A percentile compares a stretch with the other conserved stretches of the same genome.
Conservation (phyloP, 2,113 vertebrate species). For the Myrmecobius fasciatus region DNA sequence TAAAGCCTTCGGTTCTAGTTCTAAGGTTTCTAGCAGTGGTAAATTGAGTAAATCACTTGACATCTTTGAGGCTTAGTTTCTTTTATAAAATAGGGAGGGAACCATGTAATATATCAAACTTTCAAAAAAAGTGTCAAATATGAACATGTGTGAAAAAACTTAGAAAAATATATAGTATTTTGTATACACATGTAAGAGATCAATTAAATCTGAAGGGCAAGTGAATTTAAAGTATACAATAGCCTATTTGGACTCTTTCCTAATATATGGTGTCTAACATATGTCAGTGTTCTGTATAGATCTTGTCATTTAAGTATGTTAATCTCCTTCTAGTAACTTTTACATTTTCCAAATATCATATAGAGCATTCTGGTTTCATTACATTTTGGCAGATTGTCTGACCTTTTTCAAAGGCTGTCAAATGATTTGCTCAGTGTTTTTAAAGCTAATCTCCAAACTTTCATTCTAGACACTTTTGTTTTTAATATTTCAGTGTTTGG, state of each 20-base stretch:
- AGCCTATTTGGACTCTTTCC: not conserved
- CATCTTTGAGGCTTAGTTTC: not conserved
- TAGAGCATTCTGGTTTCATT: not conserved
- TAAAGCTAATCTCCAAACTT: not conserved
- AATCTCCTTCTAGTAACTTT: not conserved
- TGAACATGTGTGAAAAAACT: not conserved
- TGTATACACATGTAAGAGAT: not conserved
- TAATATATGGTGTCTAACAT: not conserved
- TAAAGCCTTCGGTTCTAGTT: not conserved
- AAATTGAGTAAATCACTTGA: not conserved
- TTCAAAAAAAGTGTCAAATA: not conserved
- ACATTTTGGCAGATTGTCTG: not conserved
- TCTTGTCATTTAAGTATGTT: not conserved
- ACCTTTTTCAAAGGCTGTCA: not conserved
- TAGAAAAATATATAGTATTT: too few relatives aligned
- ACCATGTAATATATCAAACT: not conserved
- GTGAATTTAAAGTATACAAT: not conserved
- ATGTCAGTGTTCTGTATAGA: not conserved
- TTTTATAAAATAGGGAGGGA: not conserved
- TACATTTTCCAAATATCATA: not conserved
- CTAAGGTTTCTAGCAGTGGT: not conserved
- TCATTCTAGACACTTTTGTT: not conserved
- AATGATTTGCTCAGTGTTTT: not conserved
- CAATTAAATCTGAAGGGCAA: not conserved
- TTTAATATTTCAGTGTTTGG: not conserved